Percentiles rank a stretch among this genome's conserved stretches.
Evolutionary conservation across 2,888 invertebrate species (phyloP).

Genomic region (Catocala fraxini): DNA sequence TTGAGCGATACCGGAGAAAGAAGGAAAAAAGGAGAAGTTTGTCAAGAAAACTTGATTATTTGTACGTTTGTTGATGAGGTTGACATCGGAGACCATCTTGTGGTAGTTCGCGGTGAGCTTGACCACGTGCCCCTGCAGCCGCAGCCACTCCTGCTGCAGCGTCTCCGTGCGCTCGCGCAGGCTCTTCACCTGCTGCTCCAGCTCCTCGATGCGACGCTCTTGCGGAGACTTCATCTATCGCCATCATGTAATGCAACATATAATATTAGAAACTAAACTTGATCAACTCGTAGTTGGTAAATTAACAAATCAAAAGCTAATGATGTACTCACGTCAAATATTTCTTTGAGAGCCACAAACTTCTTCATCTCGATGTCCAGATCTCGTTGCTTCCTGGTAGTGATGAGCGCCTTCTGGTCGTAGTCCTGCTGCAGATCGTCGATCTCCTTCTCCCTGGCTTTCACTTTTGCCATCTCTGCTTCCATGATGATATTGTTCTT

Average conservation of each 20-base stretch:
- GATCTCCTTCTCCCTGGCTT: constrained; percentile 72
- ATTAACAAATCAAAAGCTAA: too few relatives aligned
- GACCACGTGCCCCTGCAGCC: constrained; percentile 92
- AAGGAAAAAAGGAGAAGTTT: too few relatives aligned
- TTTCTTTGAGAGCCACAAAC: constrained; percentile 66
- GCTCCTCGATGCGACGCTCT: constrained; percentile 88
- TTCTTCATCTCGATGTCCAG: constrained; percentile 76
- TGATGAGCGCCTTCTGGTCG: constrained; percentile 64
- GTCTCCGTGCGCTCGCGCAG: constrained; percentile 89
- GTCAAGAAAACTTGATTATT: background rate
- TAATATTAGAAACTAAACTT: too few relatives aligned
- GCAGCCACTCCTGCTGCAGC: constrained; percentile 92
- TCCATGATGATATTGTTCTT: constrained; percentile 70
- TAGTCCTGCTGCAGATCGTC: constrained; percentile 68
- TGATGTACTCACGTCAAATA: constrained; percentile 75
- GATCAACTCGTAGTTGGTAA: too few relatives aligned
- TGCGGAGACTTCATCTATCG: constrained; percentile 81
- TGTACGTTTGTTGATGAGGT: constrained; percentile 91
- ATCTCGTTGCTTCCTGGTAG: constrained; percentile 77
- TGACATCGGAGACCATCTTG: constrained; percentile 90
- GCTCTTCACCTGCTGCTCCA: constrained; percentile 90
- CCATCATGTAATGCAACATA: too few relatives aligned
- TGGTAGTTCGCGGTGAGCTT: constrained; percentile 90
- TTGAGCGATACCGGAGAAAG: too few relatives aligned
- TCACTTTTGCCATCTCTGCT: constrained; percentile 64